Evolutionary conservation across 2,888 invertebrate genomes (phyloP), one percentile per base, ranked within the genome.

Genomic region (Phengaris alcon): DNA sequence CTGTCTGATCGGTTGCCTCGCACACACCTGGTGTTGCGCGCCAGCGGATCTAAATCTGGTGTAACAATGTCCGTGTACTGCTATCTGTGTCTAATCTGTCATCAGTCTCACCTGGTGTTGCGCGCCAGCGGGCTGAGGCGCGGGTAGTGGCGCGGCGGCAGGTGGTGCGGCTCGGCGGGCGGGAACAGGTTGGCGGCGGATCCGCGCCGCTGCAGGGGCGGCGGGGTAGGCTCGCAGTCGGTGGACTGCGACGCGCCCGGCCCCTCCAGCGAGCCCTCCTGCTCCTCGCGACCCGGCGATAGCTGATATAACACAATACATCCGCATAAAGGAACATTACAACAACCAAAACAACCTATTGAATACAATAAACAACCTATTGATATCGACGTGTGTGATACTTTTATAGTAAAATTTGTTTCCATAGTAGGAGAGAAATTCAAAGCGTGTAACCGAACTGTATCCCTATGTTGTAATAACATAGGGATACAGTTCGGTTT

Each of bases 191-290:
- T 98, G 82, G 95, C 96, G 83, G 96, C 96, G 77, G 97, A 97
- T 83, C 97, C 97, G n/a, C 93, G 84, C 82, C 98, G 95, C 90
- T 97, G 97, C 80, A 97, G 90, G 12, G 96, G 96, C 76, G 97
- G 97, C 73, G 98, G 98, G 81, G 98, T 98, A 9, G 98, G 97
- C 90, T 98, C 98, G 91, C 98, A 98, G 94, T 98, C 98, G 82
- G 97, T 97, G 74, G 97, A 97, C 91, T 98, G 98, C 74, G 97
- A 97, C 73, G 97, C 97, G 52, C 96, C 96, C n/a, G 97, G 97
- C 80, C 97, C 97, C 83, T 98, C 97, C 81, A 97, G 95, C 86
- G 98, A 97, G 78, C 95, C 96, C 84, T 97, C 97, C 77, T 97
- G 97, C 81, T 96, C 97, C 82, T 97, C 97, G 77, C 97, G 95